Evolutionary conservation across 2,113 vertebrate genomes (phyloP).

Genomic region (Strigops habroptila): DNA sequence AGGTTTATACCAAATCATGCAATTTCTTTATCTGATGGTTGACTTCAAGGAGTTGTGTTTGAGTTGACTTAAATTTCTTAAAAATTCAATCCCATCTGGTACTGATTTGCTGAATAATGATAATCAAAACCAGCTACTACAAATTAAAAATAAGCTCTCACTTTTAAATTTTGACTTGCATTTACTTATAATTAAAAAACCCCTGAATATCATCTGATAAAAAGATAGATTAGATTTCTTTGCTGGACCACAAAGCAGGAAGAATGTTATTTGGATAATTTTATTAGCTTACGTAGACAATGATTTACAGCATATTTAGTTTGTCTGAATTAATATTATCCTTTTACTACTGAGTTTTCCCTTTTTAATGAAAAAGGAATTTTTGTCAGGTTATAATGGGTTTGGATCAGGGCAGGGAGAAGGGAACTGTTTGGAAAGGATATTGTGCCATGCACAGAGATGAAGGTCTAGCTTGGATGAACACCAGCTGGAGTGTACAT

Average conservation of each 20-base stretch:
- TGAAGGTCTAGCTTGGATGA: constrained; percentile 49
- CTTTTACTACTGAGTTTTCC: background rate
- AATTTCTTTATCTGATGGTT: background rate
- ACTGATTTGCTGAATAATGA: background rate
- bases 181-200: background rate
- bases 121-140: background rate
- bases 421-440: background rate
- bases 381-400: background rate
- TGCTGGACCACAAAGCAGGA: background rate
- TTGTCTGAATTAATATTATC: background rate
- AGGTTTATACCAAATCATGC: background rate
- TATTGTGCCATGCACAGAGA: background rate
- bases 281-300: background rate
- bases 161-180: background rate
- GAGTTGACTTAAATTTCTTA: background rate
- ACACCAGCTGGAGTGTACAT: constrained; percentile 44
- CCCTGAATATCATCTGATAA: background rate
- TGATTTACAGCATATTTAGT: background rate
- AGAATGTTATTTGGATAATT: background rate
- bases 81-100: background rate
- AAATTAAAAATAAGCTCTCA: background rate
- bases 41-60: background rate
- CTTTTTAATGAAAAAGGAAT: background rate
- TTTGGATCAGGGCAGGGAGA: constrained; percentile 14
- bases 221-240: background rate